Base-by-base conservation (phyloP, 92 coral and sea anemone genomes). In the Porites rus region DNA sequence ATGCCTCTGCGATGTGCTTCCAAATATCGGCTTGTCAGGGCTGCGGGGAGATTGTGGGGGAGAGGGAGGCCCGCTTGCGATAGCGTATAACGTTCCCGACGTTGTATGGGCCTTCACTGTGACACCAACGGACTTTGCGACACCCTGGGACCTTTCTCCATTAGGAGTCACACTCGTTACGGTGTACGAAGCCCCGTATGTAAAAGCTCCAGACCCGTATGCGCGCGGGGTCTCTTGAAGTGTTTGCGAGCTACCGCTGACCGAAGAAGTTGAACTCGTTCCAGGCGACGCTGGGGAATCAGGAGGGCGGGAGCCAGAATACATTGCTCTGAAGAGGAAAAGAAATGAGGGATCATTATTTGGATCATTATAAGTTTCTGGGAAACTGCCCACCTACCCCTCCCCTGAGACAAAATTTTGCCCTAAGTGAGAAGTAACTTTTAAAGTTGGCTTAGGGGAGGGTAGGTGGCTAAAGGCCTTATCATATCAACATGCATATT, bases 151-250 rank as follows among this genome's bases (percentile, higher is more conserved):
- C 17, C 91, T 80, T 10, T 82, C 81, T 12, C 72, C 87, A 59
- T 17, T 87, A 2, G 91, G 91, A 54, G 93, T 91, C 58, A 94
- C 88, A 65, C 89, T 89, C 31, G 98, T 87, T 8, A 95, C 96
- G 7, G 96, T 82, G 88, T 90, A 95, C 3, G 98, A 94, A 81
- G 98, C 93, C n/a, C 98, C 98, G 76, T 93, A 95, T 25, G 88
- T 66, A 20, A 91, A 89, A 59, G 86, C 65, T 38, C 69, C 11
- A 56, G 61, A 17, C 61, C 61, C 61, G 61, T 56, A 56, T 56
- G 61, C 89, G 18, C 93, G 95, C 31, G 87, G 74, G 51, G 89
- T 88, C 31, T 94, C 98, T 74, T 93, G 89, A 28, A 95, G 94
- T 31, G 93, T 92, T 43, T 93, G 85, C 54, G 98, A 76, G 65